Conservation (phyloP, 2,888 invertebrate species). For the Agrochola macilenta region DNA sequence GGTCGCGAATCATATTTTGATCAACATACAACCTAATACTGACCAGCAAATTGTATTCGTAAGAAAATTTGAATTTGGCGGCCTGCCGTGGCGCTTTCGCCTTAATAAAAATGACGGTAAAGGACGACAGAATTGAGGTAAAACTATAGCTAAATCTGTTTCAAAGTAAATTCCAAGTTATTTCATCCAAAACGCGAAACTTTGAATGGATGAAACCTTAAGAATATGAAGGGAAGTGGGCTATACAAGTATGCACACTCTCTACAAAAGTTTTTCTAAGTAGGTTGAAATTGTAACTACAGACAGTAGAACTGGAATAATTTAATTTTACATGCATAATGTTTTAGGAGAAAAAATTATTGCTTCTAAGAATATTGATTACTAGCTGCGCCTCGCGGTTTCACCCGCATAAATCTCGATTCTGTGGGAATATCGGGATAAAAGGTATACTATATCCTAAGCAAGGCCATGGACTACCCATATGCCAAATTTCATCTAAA, state of each 20-base stretch:
- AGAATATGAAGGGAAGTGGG: conserved; percentile 47
- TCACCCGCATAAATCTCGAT: no score
- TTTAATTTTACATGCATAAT: conserved; percentile 3
- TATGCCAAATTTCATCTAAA: no score
- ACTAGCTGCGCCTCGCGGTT: no score
- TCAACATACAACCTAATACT: background rate
- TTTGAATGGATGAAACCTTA: conserved; percentile 79
- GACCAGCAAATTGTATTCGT: background rate
- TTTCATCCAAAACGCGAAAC: conserved; percentile 71
- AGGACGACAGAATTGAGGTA: conserved; percentile 32
- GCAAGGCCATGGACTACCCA: no score
- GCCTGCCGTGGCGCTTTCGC: background rate
- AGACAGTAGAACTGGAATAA: background rate
- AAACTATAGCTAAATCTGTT: conserved; percentile 39
- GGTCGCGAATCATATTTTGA: background rate
- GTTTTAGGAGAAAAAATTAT: background rate
- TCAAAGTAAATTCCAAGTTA: conserved; percentile 75
- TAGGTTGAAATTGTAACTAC: conserved; percentile 9
- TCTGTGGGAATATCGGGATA: no score
- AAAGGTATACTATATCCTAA: no score
- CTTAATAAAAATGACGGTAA: conserved; percentile 19
- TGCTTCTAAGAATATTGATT: background rate
- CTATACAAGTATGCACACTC: conserved; percentile 29
- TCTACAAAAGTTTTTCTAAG: conserved; percentile 26
- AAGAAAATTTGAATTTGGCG: background rate